Evolutionary conservation across 2,797 vertebrate species (phyloP).

Genomic region (Rhodeus uyekii): DNA sequence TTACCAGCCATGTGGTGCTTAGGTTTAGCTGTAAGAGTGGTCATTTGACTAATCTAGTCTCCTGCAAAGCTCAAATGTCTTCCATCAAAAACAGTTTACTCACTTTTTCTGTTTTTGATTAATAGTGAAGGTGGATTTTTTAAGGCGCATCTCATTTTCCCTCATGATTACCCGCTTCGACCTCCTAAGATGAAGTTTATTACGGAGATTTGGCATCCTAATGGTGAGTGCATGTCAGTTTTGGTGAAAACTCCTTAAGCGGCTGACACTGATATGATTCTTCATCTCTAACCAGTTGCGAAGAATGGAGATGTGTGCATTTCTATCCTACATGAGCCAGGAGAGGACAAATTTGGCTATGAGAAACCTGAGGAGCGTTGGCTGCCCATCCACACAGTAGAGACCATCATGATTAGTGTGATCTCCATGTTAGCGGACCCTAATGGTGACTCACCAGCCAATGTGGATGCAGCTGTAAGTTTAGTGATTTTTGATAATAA

Average conservation of each 20-base stretch:
- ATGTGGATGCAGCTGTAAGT: constrained; percentile 97
- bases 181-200: constrained; percentile 81
- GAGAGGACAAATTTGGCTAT: constrained; percentile 98
- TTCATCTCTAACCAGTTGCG: constrained; percentile 80
- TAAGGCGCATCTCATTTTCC: constrained; percentile 77
- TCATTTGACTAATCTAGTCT: background rate
- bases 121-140: constrained; percentile 78
- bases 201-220: constrained; percentile 80
- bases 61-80: background rate
- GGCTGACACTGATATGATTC: background rate
- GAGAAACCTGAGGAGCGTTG: constrained; percentile 99
- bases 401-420: constrained; percentile 99
- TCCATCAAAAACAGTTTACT: background rate
- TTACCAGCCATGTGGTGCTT: background rate
- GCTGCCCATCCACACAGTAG: constrained; percentile 99
- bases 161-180: constrained; percentile 75
- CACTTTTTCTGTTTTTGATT: constrained; percentile 31
- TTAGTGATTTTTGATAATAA: background rate
- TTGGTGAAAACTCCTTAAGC: background rate
- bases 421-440: constrained; percentile 99
- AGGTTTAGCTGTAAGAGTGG: background rate
- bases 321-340: constrained; percentile 98
- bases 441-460: constrained; percentile 97
- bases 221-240: constrained; percentile 64
- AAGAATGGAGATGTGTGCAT: constrained; percentile 99